A percentile compares a stretch with the other conserved stretches of the same genome.
These are phyloP conservation scores for Channa maculata DNA, from an alignment of 2,113 vertebrate genomes.

Conservation along the genomic window DNA sequence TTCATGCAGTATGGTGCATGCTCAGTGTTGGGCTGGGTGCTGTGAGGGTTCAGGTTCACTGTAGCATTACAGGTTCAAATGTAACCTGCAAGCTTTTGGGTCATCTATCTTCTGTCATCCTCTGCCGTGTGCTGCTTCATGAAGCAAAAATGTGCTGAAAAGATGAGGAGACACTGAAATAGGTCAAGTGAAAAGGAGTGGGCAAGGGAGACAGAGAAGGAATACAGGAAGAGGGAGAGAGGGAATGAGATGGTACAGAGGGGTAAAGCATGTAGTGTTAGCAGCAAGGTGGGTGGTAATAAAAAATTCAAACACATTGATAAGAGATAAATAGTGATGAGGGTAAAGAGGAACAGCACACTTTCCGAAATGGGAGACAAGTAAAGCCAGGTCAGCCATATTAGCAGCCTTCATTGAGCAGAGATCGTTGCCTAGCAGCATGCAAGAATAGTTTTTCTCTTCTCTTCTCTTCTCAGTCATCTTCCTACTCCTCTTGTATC, in stretches of 20 bases:
- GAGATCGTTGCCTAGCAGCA: constrained; percentile 68
- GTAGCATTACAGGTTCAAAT: constrained; percentile 52
- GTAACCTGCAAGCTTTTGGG: constrained; percentile 39
- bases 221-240: background rate
- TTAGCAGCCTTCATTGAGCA: constrained; percentile 60
- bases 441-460: constrained; percentile 13
- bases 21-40: background rate
- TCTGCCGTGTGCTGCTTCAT: constrained; percentile 48
- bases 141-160: constrained; percentile 57
- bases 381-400: constrained; percentile 68
- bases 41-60: constrained; percentile 53
- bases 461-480: constrained; percentile 13
- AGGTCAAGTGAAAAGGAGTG: constrained; percentile 69
- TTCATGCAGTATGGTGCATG: constrained; percentile 22
- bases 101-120: constrained; percentile 50
- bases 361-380: constrained; percentile 58
- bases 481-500: constrained; percentile 12
- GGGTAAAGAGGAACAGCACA: background rate
- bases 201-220: constrained; percentile 4
- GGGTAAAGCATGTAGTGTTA: constrained; percentile 6
- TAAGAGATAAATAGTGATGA: background rate
- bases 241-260: background rate
- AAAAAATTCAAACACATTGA: constrained; percentile 48
- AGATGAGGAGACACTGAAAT: constrained; percentile 47
- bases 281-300: constrained; percentile 43